These are phyloP conservation scores for Isurus oxyrinchus DNA, from an alignment of 2,113 vertebrate genomes.

Conservation along the genomic window DNA sequence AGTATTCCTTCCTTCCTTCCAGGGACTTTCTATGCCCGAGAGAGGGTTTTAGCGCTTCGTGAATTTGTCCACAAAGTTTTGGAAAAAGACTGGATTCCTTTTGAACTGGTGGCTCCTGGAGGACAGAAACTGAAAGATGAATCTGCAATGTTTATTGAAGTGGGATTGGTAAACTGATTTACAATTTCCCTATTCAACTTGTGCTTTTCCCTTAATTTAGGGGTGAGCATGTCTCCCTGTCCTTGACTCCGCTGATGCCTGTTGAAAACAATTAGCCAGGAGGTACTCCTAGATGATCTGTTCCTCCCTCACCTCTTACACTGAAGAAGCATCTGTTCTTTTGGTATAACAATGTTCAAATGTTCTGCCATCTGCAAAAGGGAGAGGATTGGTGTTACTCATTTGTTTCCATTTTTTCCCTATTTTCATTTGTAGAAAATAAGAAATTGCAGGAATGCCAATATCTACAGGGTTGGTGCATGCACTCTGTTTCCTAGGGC, in stretches of 20 bases:
- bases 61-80: conserved; percentile 73
- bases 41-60: conserved; percentile 65
- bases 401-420: neutral
- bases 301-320: neutral
- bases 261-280: neutral
- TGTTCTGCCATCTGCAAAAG: neutral
- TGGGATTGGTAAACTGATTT: conserved; percentile 68
- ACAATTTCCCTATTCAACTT: neutral
- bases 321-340: neutral
- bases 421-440: neutral
- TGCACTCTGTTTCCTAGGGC: neutral
- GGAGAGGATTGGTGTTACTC: neutral
- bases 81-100: conserved; percentile 82
- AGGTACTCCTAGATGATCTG: neutral
- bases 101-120: conserved; percentile 76
- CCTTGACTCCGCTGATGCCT: neutral
- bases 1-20: neutral
- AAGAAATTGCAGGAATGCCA: neutral
- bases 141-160: conserved; percentile 70
- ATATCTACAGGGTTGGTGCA: neutral
- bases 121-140: conserved; percentile 77
- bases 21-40: conserved; percentile 87
- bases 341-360: neutral
- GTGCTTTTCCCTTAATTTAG: neutral
- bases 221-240: neutral